Base-by-base conservation (phyloP, 1,140 invertebrate species). In the Penaeus chinensis region DNA sequence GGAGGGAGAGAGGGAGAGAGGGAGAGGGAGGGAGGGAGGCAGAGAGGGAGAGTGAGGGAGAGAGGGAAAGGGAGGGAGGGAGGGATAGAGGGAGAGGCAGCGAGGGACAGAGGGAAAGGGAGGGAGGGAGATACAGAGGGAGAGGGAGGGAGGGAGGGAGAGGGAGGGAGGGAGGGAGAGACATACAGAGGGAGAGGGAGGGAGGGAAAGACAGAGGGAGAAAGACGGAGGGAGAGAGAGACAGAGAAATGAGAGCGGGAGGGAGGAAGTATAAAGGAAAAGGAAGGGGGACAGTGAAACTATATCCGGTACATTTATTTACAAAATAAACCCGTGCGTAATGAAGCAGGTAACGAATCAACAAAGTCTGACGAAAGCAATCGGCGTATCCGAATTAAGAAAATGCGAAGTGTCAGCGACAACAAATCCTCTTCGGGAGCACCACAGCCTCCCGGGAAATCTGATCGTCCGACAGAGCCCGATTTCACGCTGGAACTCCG, bases 221-320 rank as follows among this genome's bases (percentile, higher is more conserved):
- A n/a, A 3, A 27, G 27, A 69, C 2, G 5, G 66, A 69, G 27
- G 5, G 3, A 69, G 66, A 69, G 3, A 79, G 32, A 32, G 8
- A n/a, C 0, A 61, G 94, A 91, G 89, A 94, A 94, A n/a, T 92
- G 92, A 60, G 92, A 89, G 87, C 93, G 94, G 69, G 94, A 91
- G 82, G 94, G 90, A 84, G 93, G 90, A 85, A 93, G 18, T 2
- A 19, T 11, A 20, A 79, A 19, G 2, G 66, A 71, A 13, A 18
- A 19, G 18, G 16, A 32, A 71, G 32, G 13, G 66, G 2, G 32
- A 32, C 10, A 32, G 66, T 2, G 22, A 76, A 76, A 47, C 19
- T 27, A 24, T 27, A 18, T 76, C 5, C 32, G 32, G n/a, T 76
- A 24, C 13, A 37, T 27, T 27, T 4, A 2, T 42, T 2, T 42